phyloP scores from a whole-genome alignment of 2,113 vertebrate genomes.

The Diadophis punctatus region DNA sequence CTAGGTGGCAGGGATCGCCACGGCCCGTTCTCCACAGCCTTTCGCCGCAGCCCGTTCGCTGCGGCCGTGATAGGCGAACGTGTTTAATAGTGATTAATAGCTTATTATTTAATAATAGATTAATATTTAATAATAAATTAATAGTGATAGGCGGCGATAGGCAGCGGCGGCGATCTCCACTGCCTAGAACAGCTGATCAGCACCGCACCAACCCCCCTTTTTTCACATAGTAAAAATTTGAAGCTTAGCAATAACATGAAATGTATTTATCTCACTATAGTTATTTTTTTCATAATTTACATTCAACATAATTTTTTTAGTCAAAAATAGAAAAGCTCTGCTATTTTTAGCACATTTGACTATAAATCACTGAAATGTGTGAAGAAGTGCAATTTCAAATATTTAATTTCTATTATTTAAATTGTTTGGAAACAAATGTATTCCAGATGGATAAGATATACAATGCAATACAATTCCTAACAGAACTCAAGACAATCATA shows the following conservation, averaged over 20 bases:
- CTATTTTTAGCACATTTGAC: background rate
- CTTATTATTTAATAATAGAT: too few relatives aligned
- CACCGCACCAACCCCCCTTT: too few relatives aligned
- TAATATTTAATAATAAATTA: too few relatives aligned
- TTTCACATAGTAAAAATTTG: background rate
- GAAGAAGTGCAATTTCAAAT: background rate
- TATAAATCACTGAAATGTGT: background rate
- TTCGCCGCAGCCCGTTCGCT: too few relatives aligned
- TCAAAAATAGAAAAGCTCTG: background rate
- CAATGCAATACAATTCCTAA: constrained; percentile 5
- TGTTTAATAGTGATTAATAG: too few relatives aligned
- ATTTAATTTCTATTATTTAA: constrained; percentile 2
- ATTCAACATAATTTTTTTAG: background rate
- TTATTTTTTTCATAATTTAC: background rate
- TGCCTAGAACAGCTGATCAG: too few relatives aligned
- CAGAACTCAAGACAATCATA: constrained; percentile 17
- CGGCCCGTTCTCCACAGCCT: too few relatives aligned
- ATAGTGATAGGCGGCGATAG: too few relatives aligned
- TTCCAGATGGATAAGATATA: constrained; percentile 5
- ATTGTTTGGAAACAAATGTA: constrained; percentile 8
- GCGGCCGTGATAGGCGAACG: too few relatives aligned
- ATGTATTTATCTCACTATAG: background rate
- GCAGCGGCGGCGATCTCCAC: too few relatives aligned
- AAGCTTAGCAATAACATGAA: background rate
- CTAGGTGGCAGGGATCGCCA: too few relatives aligned